Conservation (phyloP, 2,888 invertebrate genomes). For the Calliscelio sp. region DNA sequence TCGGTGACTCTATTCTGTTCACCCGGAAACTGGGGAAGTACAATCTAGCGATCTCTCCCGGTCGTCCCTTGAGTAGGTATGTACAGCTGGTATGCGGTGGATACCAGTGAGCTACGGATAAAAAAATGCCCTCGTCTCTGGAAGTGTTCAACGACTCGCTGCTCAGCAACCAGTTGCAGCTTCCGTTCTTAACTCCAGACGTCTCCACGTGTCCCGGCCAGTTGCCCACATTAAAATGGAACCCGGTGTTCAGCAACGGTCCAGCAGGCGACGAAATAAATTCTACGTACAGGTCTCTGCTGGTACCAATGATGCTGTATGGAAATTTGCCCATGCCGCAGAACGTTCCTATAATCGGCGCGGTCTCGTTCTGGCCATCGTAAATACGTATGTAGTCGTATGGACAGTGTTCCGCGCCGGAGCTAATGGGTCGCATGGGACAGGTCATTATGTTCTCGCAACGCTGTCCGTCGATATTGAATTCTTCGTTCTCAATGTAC, state of each 20-base stretch:
- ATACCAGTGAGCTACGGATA: constrained; percentile 97
- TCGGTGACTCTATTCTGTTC: constrained; percentile 95
- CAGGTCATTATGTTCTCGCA: constrained; percentile 98
- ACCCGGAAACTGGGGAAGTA: constrained; percentile 97
- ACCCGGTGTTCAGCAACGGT: constrained; percentile 95
- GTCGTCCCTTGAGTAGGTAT: constrained; percentile 94
- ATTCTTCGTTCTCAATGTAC: constrained; percentile 97
- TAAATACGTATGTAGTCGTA: constrained; percentile 96
- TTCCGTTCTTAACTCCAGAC: constrained; percentile 94
- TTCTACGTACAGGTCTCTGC: constrained; percentile 95
- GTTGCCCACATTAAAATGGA: constrained; percentile 97
- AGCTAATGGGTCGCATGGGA: constrained; percentile 96
- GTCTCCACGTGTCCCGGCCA: constrained; percentile 97
- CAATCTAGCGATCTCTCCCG: constrained; percentile 94
- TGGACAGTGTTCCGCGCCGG: constrained; percentile 95
- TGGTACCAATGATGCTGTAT: constrained; percentile 97
- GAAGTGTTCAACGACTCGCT: constrained; percentile 91
- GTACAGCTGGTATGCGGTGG: constrained; percentile 97
- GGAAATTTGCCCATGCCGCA: constrained; percentile 98
- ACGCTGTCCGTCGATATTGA: constrained; percentile 96
- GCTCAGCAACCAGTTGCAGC: constrained; percentile 95
- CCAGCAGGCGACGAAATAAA: constrained; percentile 96
- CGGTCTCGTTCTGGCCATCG: constrained; percentile 95
- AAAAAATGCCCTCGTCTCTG: constrained; percentile 95
- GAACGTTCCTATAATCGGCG: constrained; percentile 95